phyloP scores from a whole-genome alignment of 2,797 vertebrate species.

The Macropus fuliginosus region DNA sequence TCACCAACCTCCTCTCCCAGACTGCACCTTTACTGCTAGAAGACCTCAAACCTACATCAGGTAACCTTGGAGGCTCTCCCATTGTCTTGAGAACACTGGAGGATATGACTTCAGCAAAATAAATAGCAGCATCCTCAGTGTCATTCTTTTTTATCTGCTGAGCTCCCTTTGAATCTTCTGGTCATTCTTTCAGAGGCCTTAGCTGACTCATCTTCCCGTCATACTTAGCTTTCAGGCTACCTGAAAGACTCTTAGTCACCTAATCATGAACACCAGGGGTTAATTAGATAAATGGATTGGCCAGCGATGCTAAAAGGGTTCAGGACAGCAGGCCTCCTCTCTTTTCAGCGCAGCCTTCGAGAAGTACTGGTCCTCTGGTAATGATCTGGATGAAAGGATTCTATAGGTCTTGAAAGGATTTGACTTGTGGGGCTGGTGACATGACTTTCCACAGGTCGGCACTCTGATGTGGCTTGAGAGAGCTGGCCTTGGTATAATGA shows the following conservation, averaged over 20 bases:
- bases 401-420: background rate
- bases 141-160: background rate
- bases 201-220: slow-evolving; percentile 3
- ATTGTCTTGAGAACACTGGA: slow-evolving; percentile 3
- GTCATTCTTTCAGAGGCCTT: slow-evolving; percentile 1
- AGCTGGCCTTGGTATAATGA: background rate
- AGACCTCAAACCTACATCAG: slow-evolving; percentile 3
- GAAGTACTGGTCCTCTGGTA: background rate
- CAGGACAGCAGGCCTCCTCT: background rate
- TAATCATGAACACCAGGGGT: background rate
- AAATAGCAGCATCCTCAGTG: background rate
- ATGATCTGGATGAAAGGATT: background rate
- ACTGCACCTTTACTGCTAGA: background rate
- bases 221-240: slow-evolving; percentile 8
- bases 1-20: background rate
- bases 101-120: background rate
- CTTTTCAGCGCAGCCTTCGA: background rate
- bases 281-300: background rate
- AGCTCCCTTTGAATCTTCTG: slow-evolving; percentile 24
- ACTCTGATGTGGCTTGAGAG: background rate
- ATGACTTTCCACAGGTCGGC: background rate
- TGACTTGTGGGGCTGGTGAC: background rate
- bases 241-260: background rate
- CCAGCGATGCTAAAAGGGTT: background rate
- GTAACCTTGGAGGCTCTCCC: background rate